Evolutionary conservation across 1,140 invertebrate genomes (phyloP).

Genomic region (Megathymus violae): DNA sequence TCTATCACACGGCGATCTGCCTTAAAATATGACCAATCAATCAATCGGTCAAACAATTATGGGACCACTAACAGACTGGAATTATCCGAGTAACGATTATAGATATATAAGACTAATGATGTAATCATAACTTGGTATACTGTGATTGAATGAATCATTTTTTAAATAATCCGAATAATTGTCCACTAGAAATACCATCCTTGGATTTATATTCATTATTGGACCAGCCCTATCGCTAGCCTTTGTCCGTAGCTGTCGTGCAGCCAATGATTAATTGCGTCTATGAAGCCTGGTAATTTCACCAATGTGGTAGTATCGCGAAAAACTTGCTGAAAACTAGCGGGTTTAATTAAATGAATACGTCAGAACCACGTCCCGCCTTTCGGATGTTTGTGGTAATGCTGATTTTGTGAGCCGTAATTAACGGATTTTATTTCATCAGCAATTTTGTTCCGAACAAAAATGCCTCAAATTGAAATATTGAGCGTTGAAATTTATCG

Average conservation of each 20-base stretch:
- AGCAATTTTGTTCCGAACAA: background rate
- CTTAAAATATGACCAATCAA: too few relatives aligned
- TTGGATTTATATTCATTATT: conserved; percentile 43
- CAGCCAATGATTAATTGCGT: conserved; percentile 71
- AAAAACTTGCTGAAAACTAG: conserved; percentile 57
- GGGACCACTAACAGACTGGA: too few relatives aligned
- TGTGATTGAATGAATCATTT: background rate
- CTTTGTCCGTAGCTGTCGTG: conserved; percentile 55
- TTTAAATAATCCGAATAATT: too few relatives aligned
- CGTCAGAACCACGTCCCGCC: conserved; percentile 44
- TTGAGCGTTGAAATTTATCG: conserved; percentile 2
- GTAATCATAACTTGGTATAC: background rate
- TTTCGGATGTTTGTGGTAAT: conserved; percentile 39
- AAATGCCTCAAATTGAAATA: background rate
- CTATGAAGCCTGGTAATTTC: conserved; percentile 63
- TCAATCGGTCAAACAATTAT: too few relatives aligned
- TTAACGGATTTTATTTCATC: conserved; percentile 24
- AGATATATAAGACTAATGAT: too few relatives aligned
- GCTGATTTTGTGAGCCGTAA: conserved; percentile 28
- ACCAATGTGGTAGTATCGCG: conserved; percentile 48
- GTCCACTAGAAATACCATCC: too few relatives aligned
- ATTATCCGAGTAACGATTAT: too few relatives aligned
- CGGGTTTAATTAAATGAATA: conserved; percentile 67
- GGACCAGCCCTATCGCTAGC: conserved; percentile 35
- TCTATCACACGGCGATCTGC: too few relatives aligned